Evolutionary conservation across 30 jellyfish, hydroid and myxozoan genomes (phyloP).

Genomic region (Phacellophora camtschatica): DNA sequence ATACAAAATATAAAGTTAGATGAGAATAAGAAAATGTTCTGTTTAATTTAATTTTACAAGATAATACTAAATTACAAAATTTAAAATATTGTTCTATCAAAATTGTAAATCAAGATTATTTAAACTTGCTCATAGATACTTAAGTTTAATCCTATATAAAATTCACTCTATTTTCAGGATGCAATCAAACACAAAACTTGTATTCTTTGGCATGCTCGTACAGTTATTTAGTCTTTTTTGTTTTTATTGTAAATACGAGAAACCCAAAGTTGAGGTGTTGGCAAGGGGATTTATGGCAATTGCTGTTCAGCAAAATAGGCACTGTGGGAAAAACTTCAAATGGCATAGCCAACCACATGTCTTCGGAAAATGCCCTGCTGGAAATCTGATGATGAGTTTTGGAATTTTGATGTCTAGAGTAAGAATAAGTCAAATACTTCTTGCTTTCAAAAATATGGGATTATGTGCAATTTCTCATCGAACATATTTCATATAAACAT

Average conservation of each 20-base stretch:
- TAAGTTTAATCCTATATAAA: background rate
- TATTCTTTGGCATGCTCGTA: background rate
- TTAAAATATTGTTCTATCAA: no score
- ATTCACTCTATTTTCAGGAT: background rate
- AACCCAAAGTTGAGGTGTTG: slow-evolving; percentile 1
- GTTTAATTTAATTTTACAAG: background rate
- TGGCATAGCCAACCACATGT: slow-evolving; percentile 16
- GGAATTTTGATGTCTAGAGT: background rate
- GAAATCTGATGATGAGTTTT: slow-evolving; percentile 16
- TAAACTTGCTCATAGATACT: no score
- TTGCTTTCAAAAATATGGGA: slow-evolving; percentile 27
- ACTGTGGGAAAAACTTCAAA: slow-evolving; percentile 4
- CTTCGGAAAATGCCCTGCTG: slow-evolving; percentile 15
- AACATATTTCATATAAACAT: slow-evolving; percentile 7
- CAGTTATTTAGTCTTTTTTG: background rate
- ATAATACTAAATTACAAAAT: background rate
- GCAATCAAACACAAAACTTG: background rate
- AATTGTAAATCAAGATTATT: no score
- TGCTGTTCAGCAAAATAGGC: background rate
- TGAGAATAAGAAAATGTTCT: background rate
- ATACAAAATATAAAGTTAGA: no score
- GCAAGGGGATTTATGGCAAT: slow-evolving; percentile 25
- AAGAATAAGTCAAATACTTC: slow-evolving; percentile 3
- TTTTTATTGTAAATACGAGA: background rate
- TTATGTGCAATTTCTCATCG: background rate